Percentiles rank a stretch among this genome's conserved stretches.
Evolutionary conservation across 2,113 vertebrate genomes (phyloP).

Genomic region (Muscicapa adusta): DNA sequence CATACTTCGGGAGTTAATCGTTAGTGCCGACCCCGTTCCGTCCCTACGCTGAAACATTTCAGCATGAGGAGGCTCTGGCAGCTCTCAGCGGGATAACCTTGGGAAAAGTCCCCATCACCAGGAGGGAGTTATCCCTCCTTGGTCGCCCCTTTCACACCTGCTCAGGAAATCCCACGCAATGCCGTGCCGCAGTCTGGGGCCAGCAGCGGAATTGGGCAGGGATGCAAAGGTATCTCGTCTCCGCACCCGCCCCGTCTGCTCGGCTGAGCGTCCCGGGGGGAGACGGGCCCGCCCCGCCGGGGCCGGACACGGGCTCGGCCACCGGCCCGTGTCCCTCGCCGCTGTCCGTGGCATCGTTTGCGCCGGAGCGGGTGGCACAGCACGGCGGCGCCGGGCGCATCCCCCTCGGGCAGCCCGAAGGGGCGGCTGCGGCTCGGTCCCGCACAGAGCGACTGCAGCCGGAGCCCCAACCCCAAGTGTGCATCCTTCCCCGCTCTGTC

Average conservation of each 20-base stretch:
- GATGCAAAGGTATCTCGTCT: too few relatives aligned
- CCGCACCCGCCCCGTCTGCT: neutral
- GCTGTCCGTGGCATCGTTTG: neutral
- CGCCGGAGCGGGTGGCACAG: neutral
- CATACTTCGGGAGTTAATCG: slow-evolving; percentile 8
- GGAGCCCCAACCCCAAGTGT: fast-evolving
- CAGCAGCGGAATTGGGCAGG: neutral
- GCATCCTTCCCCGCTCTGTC: neutral
- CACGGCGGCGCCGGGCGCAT: neutral
- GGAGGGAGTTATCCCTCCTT: neutral
- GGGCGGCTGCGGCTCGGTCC: neutral
- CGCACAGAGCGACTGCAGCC: neutral
- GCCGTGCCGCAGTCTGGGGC: neutral
- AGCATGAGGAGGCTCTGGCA: neutral
- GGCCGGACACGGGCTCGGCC: neutral
- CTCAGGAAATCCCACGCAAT: neutral
- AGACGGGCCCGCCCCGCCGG: neutral
- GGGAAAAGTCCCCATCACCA: neutral
- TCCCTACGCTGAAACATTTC: neutral
- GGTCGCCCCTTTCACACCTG: neutral
- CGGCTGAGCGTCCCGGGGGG: too few relatives aligned
- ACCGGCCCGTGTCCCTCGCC: too few relatives aligned
- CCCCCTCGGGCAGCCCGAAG: neutral
- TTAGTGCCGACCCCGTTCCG: neutral
- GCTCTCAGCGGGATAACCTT: neutral